phyloP scores from a whole-genome alignment of 2,113 vertebrate species.

The Sebastes schlegelii region DNA sequence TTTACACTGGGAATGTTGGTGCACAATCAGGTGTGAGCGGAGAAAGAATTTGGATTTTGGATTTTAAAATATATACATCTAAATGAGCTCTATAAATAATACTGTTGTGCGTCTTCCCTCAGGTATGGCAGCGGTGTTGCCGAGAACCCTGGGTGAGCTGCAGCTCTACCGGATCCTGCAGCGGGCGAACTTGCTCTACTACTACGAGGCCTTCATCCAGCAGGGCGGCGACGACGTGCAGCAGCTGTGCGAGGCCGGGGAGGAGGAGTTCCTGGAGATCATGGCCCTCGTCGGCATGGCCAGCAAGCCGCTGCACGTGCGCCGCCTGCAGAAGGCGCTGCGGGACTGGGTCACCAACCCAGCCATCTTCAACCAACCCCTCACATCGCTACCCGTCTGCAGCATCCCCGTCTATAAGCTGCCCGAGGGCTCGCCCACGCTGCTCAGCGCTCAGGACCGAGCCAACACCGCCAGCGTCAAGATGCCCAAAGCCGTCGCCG shows the following conservation, averaged over 20 bases:
- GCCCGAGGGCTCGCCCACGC: conserved; percentile 89
- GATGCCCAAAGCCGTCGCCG: conserved; percentile 88
- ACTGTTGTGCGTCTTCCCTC: conserved; percentile 24
- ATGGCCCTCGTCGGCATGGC: conserved; percentile 99
- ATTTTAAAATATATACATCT: neutral
- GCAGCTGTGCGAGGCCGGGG: conserved; percentile 97
- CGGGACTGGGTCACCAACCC: conserved; percentile 99
- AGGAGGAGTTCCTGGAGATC: conserved; percentile 98
- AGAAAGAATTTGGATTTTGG: too few relatives aligned
- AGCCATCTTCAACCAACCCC: conserved; percentile 96
- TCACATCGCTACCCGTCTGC: conserved; percentile 95
- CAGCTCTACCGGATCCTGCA: conserved; percentile 97
- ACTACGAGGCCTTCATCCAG: conserved; percentile 98
- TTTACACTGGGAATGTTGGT: neutral
- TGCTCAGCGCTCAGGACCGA: conserved; percentile 78
- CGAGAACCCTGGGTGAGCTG: conserved; percentile 97
- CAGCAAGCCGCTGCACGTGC: conserved; percentile 96
- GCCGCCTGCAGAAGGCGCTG: conserved; percentile 95
- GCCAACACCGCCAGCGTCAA: conserved; percentile 85
- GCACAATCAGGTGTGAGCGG: neutral
- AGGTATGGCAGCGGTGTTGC: conserved; percentile 95
- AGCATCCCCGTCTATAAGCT: conserved; percentile 98
- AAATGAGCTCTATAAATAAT: neutral
- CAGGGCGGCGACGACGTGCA: conserved; percentile 98
- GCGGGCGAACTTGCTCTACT: conserved; percentile 95